A percentile compares a stretch with the other conserved stretches of the same genome.
phyloP scores from a whole-genome alignment of 1,140 invertebrate genomes.

The Arctopsyche grandis region DNA sequence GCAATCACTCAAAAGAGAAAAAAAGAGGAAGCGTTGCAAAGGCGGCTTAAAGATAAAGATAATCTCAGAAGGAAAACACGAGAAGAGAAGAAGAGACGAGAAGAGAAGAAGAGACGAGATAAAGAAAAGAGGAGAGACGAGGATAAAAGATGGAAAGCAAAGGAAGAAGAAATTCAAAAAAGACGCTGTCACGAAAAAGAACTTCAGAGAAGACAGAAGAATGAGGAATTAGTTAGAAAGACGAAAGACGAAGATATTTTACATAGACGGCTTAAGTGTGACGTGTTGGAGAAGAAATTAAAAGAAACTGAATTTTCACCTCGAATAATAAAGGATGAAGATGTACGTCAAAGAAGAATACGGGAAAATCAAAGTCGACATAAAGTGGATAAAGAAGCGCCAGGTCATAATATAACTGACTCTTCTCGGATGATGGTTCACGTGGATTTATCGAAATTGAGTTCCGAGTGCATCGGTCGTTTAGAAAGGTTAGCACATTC shows the following conservation, averaged over 20 bases:
- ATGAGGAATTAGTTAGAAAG: constrained; percentile 27
- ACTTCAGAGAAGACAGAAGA: constrained; percentile 16
- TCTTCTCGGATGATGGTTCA: constrained; percentile 50
- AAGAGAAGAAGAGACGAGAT: constrained; percentile 37
- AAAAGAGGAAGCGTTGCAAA: constrained; percentile 44
- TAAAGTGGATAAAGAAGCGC: background rate
- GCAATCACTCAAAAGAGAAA: constrained; percentile 37
- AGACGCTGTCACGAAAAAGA: constrained; percentile 41
- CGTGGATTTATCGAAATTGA: constrained; percentile 56
- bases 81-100: no score
- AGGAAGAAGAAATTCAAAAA: constrained; percentile 33
- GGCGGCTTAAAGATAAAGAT: constrained; percentile 43
- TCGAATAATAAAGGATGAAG: constrained; percentile 48
- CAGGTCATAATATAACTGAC: background rate
- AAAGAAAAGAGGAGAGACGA: constrained; percentile 30
- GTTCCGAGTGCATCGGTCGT: constrained; percentile 14
- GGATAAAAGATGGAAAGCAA: constrained; percentile 31
- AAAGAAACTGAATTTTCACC: constrained; percentile 35
- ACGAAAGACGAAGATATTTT: constrained; percentile 49
- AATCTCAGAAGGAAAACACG: constrained; percentile 35
- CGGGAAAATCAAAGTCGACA: constrained; percentile 32
- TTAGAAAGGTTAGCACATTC: constrained; percentile 26
- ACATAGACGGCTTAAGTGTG: constrained; percentile 40
- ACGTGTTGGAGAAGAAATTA: background rate
- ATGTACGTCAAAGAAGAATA: constrained; percentile 43